phyloP scores from a whole-genome alignment of 2,797 vertebrate species.

The Coendou prehensilis region DNA sequence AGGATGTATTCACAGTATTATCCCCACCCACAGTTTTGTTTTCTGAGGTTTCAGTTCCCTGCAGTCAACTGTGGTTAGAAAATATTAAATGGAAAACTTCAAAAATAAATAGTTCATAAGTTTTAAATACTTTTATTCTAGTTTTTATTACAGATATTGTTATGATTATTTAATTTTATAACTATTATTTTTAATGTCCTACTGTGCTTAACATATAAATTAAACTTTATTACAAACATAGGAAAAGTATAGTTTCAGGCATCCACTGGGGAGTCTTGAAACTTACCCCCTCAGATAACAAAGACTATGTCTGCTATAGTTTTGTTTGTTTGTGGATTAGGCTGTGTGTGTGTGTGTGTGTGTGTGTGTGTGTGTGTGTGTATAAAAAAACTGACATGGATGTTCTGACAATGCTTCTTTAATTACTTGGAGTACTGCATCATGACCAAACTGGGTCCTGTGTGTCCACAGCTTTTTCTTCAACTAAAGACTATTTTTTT shows the following conservation, averaged over 20 bases:
- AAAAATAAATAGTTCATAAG: not conserved
- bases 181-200: not conserved
- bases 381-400: not conserved
- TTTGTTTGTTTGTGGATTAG: not conserved
- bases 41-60: not conserved
- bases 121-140: not conserved
- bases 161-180: not conserved
- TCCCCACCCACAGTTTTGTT: not conserved
- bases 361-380: not conserved
- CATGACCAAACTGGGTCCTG: not conserved
- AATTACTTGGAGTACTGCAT: not conserved
- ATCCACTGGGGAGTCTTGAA: no score
- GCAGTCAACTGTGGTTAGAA: no score
- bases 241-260: not conserved
- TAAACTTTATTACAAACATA: not conserved
- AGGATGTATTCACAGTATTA: not conserved
- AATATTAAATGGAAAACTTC: not conserved
- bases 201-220: not conserved
- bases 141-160: not conserved
- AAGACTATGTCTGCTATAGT: not conserved
- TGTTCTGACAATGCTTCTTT: not conserved
- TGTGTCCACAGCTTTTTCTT: not conserved
- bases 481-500: not conserved
- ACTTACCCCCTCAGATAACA: not conserved
- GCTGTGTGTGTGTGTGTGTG: not conserved